Percentiles rank a stretch among this genome's conserved stretches.
Conservation (phyloP, 2,113 vertebrate genomes). For the Archocentrus centrarchus region DNA sequence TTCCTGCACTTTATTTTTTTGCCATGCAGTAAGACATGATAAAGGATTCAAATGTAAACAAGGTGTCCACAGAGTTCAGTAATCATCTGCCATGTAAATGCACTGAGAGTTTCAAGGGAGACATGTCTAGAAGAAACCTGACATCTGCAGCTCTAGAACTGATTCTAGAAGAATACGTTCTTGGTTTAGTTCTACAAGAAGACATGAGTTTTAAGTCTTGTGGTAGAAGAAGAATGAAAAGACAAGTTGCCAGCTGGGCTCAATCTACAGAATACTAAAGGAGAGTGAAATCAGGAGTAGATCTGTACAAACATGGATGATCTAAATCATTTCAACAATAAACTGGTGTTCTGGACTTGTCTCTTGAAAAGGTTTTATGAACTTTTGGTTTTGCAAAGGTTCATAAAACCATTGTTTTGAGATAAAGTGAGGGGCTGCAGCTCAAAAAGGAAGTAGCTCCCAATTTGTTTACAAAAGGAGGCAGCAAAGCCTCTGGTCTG, state of each 20-base stretch:
- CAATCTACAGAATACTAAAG: neutral
- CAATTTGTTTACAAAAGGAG: neutral
- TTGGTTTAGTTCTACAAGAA: neutral
- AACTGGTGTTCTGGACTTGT: neutral
- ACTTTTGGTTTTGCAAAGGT: neutral
- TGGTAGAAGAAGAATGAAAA: neutral
- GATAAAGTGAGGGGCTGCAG: neutral
- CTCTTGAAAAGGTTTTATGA: neutral
- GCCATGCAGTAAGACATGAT: neutral
- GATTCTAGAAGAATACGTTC: neutral
- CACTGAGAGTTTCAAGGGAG: conserved; percentile 50
- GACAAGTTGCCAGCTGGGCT: neutral
- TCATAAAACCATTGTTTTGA: neutral
- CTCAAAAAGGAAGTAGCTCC: neutral
- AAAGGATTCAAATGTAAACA: conserved; percentile 35
- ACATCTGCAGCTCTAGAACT: neutral
- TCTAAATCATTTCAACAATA: neutral
- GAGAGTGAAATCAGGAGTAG: neutral
- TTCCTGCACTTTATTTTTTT: neutral
- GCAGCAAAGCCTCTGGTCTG: neutral
- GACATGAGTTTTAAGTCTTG: neutral
- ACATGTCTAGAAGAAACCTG: neutral
- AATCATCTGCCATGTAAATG: conserved; percentile 72
- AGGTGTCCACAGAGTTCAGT: neutral
- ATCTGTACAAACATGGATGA: too few species aligned